These are phyloP conservation scores for Keiferia lycopersicella DNA, from an alignment of 2,888 invertebrate genomes.

Conservation along the genomic window DNA sequence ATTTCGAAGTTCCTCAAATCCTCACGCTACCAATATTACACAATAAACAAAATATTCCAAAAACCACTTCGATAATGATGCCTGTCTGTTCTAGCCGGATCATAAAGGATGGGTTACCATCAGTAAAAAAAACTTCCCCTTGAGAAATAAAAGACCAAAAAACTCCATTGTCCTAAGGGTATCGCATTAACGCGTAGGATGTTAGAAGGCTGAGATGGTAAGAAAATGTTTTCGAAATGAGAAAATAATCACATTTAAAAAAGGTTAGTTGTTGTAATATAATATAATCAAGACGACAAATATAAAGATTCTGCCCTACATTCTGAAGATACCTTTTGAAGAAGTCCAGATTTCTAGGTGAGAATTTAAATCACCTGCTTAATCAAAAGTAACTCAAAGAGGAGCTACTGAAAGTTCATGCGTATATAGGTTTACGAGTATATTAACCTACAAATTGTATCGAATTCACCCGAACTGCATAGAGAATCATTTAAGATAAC, in stretches of 20 bases:
- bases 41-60: slow-evolving; percentile 34
- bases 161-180: slow-evolving; percentile 52
- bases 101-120: slow-evolving; percentile 53
- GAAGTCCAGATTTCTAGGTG: too few relatives aligned
- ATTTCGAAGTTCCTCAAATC: background rate
- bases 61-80: slow-evolving; percentile 46
- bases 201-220: background rate
- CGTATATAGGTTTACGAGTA: too few relatives aligned
- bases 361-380: too few relatives aligned
- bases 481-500: background rate
- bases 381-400: too few relatives aligned
- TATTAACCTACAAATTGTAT: too few relatives aligned
- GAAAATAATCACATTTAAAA: slow-evolving; percentile 1
- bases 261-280: background rate
- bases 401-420: too few relatives aligned
- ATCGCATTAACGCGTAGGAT: background rate
- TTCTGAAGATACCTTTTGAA: too few relatives aligned
- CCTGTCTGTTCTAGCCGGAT: slow-evolving; percentile 52
- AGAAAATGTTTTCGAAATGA: background rate
- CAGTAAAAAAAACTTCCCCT: slow-evolving; percentile 32
- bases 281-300: too few relatives aligned
- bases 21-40: slow-evolving; percentile 44
- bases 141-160: slow-evolving; percentile 40
- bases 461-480: background rate
- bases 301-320: too few relatives aligned